Base-by-base conservation (phyloP, 2,888 invertebrate genomes). In the Pseudeuparius sepicola region DNA sequence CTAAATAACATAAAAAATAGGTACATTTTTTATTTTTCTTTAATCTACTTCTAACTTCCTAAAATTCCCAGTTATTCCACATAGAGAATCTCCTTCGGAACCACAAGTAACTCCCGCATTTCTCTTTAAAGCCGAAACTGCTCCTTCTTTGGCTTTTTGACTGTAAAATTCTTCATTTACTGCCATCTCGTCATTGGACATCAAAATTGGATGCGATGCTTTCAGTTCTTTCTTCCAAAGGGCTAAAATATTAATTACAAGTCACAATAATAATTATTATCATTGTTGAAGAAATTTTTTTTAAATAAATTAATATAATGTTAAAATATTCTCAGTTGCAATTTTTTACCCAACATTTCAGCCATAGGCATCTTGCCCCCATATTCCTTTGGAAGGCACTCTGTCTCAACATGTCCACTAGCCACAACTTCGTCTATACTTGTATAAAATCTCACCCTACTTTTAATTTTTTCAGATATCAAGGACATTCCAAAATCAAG, bases 331-430 rank as follows among this genome's bases (percentile, higher is more conserved):
- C n/a, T n/a, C n/a, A n/a, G n/a, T n/a, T n/a, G n/a, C n/a, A n/a
- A n/a, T 20, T 3, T 4, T 56, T 67, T 55, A 84, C 85, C 75
- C 44, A 86, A 84, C 84, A 87, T 85, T 54, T 85, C 77, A 29
- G 72, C 70, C 78, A 86, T 78, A 1, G 85, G 84, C 64, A 84
- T 77, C n/a, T 65, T 70, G 5, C 87, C 87, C 3, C 87, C 87
- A 50, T 86, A 87, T 54, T 87, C 87, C 48, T 78, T 75, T 0
- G 87, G 87, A 34, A 88, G 58, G 2, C 72, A 65, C 23, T 64
- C 61, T 23, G 31, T 43, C 40, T 65, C 63, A 25, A 66, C 47
- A 31, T 51, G 40, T 13, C 55, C 59, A 31, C 50, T 41, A n/a
- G 59, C 61, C 28, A 65, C 42, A 6, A 65, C 65, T 4, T 80